Evolutionary conservation across 2,113 vertebrate genomes (phyloP), one percentile per base, ranked within the genome.

Genomic region (Hyperopisus bebe): DNA sequence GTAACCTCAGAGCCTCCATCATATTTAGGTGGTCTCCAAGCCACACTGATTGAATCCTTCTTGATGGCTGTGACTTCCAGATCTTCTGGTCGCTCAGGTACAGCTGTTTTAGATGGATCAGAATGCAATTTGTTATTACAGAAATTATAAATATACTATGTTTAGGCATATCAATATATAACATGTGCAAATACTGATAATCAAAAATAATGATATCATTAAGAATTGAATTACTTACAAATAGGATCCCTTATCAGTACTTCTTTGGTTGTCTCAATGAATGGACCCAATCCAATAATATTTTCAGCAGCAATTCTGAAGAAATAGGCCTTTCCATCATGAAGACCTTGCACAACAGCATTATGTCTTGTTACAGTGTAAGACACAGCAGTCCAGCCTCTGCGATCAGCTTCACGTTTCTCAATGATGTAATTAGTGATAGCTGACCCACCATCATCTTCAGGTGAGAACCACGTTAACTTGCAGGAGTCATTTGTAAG

Each of bases 241-340:
- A 99, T 96, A 89, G 98, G 98, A 89, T 99, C 97, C 95, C 96
- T 97, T 92, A 99, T 98, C 88, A 98, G 90, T 91, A 98, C 94
- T 92, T 97, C 96, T 77, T 95, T 95, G 89, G 95, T 90, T 0
- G 97, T 99, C 92, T 99, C 97, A 53, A 95, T 95, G 92, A 98
- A 99, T 1, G 98, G 98, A 84, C 98, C 98, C 96, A 98, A 98
- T 94, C 98, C 98, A 83, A 99, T 98, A 89, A 98, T 98, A 94
- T 99, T 99, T 94, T 99, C 98, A 31, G 98, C 97, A 48, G 98
- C 98, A 87, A 99, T 98, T 94, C 98, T 97, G 95, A 99, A 99
- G 92, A 98, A 99, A 94, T 99, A 99, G 77, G 96, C 96, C 94
- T 97, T 98, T 24, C 97, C 97, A 91, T 98, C 94, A 35, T 96